Percentiles rank a stretch among this genome's conserved stretches.
Conservation (phyloP, 2,888 invertebrate genomes). For the Phania funesta region DNA sequence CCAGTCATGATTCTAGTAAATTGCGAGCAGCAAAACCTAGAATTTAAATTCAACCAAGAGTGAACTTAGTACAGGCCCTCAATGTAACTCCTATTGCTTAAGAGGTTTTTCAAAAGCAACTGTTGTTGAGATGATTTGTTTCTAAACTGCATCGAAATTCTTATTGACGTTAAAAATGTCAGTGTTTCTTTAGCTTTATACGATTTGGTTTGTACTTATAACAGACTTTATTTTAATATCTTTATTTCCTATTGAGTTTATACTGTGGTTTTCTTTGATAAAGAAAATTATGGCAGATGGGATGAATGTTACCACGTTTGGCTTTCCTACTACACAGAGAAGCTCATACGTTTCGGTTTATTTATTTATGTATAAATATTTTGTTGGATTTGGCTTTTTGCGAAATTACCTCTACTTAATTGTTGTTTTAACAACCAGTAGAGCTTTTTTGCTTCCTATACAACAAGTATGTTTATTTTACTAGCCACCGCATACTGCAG, state of each 20-base stretch:
- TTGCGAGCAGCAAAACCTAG: no score
- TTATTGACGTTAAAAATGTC: no score
- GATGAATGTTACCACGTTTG: slow-evolving; percentile 6
- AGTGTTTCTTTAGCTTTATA: no score
- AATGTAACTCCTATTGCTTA: no score
- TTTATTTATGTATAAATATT: not conserved
- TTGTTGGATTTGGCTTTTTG: not conserved
- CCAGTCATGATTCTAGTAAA: no score
- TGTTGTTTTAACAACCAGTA: slow-evolving; percentile 4
- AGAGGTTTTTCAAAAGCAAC: no score
- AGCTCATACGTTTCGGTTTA: not conserved
- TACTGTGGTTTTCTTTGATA: not conserved
- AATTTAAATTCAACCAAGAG: no score
- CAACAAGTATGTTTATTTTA: slow-evolving; percentile 30
- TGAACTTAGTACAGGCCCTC: no score
- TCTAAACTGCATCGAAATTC: no score
- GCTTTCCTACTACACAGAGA: not conserved
- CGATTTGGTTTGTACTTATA: no score
- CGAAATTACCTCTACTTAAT: slow-evolving; percentile 2
- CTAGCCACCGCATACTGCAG: slow-evolving; percentile 64
- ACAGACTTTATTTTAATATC: no score
- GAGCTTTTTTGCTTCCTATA: not conserved
- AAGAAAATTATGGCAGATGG: not conserved
- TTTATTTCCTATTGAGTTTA: not conserved
- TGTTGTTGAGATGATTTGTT: no score